phyloP scores from a whole-genome alignment of 2,888 invertebrate species.

The Alentia gelatinosa region DNA sequence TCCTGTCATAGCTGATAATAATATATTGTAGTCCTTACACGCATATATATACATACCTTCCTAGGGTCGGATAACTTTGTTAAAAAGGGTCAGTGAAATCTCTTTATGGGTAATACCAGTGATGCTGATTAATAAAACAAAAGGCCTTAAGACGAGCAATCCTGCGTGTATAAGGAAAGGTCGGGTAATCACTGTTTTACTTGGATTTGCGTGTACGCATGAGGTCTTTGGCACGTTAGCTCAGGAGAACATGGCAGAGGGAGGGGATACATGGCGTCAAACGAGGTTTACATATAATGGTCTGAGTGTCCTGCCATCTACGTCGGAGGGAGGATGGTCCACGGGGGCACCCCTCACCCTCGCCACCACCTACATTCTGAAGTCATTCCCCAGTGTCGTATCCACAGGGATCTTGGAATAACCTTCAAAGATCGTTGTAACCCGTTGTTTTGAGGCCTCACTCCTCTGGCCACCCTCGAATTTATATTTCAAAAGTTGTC shows the following conservation, averaged over 20 bases:
- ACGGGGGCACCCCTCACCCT: background rate
- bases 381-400: too few relatives aligned
- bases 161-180: background rate
- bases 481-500: background rate
- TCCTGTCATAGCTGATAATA: conserved; percentile 48
- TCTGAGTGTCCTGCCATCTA: conserved; percentile 1
- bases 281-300: background rate
- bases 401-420: too few relatives aligned
- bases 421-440: background rate
- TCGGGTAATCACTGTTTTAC: conserved; percentile 26
- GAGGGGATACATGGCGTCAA: background rate
- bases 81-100: conserved; percentile 39
- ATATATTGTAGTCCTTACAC: conserved; percentile 40
- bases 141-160: conserved; percentile 47
- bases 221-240: conserved; percentile 40
- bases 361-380: too few relatives aligned
- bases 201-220: conserved; percentile 30
- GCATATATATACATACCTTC: conserved; percentile 16
- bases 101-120: background rate
- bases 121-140: background rate
- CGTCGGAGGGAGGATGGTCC: background rate
- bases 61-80: background rate
- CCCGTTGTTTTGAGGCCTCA: background rate
- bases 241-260: conserved; percentile 40
- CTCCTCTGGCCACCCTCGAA: background rate